Evolutionary conservation across 2,113 vertebrate genomes (phyloP), one percentile per base, ranked within the genome.

Genomic region (Stigmatopora argus): DNA sequence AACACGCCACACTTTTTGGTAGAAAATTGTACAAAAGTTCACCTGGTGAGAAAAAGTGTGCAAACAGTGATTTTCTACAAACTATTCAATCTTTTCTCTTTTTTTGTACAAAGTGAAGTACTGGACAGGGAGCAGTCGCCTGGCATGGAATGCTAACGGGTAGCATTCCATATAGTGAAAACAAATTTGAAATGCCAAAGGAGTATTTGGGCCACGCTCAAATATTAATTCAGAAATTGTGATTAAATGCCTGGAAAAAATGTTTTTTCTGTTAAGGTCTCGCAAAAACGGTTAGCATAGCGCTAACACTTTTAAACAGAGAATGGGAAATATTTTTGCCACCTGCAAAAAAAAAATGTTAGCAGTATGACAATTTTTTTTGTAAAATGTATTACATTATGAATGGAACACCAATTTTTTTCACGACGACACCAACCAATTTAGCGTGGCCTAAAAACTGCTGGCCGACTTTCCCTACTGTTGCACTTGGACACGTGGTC

Each of bases 121-220:
- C 38, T 45, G 59, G 21, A 61, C 38, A 13, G 8, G 12, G 7
- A 8, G 38, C 59, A 45, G 58, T 61, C 38, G 21, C n/a, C 19
- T 61, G 59, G 38, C 59, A 45, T 61, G n/a, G 14, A 61, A 59
- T 5, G 56, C 18, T 58, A n/a, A 58, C 56, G 11, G 34, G 18
- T 41, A 19, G 9, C 34, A 19, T 59, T 13, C 18, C 0, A 2
- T 59, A 7, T 19, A 41, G 35, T 38, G 15, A n/a, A 59, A 59
- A 60, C 4, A 19, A 18, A 5, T 60, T 10, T 4, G 5, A 41
- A 14, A 41, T 6, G 2, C 11, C n/a, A 3, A 41, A 19, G 35
- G 35, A 41, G 35, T 44, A n/a, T 44, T 41, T 12, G 10, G n/a
- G n/a, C 58, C 58, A 44, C 35, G 12, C 35, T 21, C 10, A 21